A percentile compares a stretch with the other conserved stretches of the same genome.
phyloP scores from a whole-genome alignment of 2,888 invertebrate species.

The Agrotis exclamationis region DNA sequence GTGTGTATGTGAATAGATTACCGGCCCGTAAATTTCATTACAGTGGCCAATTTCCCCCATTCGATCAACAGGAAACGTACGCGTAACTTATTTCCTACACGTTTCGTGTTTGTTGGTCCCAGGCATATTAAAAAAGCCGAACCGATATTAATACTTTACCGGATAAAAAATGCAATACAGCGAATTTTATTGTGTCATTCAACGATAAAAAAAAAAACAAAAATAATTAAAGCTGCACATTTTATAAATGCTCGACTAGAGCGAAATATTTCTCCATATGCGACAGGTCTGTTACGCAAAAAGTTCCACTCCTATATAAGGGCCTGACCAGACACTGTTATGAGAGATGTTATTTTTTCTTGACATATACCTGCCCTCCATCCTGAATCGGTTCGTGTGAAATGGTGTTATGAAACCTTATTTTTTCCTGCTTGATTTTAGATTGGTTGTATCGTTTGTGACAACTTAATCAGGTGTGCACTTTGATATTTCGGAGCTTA shows the following conservation, averaged over 20 bases:
- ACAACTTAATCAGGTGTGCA: constrained; percentile 11
- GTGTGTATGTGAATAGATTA: constrained; percentile 40
- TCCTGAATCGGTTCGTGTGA: constrained; percentile 32
- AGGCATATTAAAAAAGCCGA: constrained; percentile 29
- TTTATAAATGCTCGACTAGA: constrained; percentile 45
- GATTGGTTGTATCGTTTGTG: constrained; percentile 9
- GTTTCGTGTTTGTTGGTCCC: constrained; percentile 26
- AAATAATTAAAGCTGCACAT: constrained; percentile 35
- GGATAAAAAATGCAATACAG: constrained; percentile 32
- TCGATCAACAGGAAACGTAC: constrained; percentile 41
- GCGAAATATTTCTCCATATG: constrained; percentile 54
- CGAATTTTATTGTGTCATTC: constrained; percentile 24
- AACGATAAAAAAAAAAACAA: constrained; percentile 46
- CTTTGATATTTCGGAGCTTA: neutral
- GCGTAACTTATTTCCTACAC: constrained; percentile 42
- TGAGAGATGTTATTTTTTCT: constrained; percentile 47
- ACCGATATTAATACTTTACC: constrained; percentile 13
- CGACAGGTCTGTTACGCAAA: constrained; percentile 63
- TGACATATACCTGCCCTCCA: constrained; percentile 21
- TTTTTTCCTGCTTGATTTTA: constrained; percentile 15
- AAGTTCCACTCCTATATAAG: constrained; percentile 51
- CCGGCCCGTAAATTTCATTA: constrained; percentile 38
- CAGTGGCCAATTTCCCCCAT: constrained; percentile 39
- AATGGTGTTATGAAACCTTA: constrained; percentile 37
- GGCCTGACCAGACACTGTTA: constrained; percentile 37